Conservation (phyloP, 2,888 invertebrate genomes). For the Dugesia japonica region DNA sequence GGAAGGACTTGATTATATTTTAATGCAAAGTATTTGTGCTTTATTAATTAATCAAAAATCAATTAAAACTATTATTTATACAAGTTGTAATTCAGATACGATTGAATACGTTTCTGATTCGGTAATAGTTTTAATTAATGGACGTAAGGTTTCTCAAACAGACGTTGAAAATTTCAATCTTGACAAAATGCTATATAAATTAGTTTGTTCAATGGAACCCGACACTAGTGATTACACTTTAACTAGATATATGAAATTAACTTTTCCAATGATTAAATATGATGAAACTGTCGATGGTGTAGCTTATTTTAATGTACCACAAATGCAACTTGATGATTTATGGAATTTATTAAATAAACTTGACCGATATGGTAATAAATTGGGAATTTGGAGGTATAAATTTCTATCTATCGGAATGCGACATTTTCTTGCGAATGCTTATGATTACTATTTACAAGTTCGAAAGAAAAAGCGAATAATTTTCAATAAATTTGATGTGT, state of each 20-base stretch:
- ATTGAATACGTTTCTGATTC: constrained; percentile 8
- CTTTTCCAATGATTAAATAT: not conserved
- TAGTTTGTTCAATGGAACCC: constrained; percentile 6
- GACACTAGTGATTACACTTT: constrained; percentile 15
- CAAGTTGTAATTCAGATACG: not conserved
- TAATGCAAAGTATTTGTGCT: not conserved
- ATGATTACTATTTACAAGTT: not conserved
- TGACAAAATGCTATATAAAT: not conserved
- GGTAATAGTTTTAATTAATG: not conserved
- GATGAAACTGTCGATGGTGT: not conserved
- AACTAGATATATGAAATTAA: constrained; percentile 3
- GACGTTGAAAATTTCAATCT: constrained; percentile 7
- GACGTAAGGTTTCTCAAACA: not conserved
- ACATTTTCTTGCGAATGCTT: not conserved
- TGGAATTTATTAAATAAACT: constrained; percentile 4
- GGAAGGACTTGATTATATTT: not conserved
- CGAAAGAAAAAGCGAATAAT: not conserved
- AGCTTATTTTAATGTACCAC: not conserved
- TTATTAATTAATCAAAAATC: not conserved
- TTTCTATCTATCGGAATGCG: not conserved
- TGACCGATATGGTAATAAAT: not conserved
- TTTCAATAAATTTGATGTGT: not conserved
- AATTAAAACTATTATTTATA: not conserved
- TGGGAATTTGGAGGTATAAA: not conserved
- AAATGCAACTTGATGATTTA: not conserved